These are phyloP conservation scores for Miichthys miiuy DNA, from an alignment of 2,797 vertebrate species.

Conservation along the genomic window DNA sequence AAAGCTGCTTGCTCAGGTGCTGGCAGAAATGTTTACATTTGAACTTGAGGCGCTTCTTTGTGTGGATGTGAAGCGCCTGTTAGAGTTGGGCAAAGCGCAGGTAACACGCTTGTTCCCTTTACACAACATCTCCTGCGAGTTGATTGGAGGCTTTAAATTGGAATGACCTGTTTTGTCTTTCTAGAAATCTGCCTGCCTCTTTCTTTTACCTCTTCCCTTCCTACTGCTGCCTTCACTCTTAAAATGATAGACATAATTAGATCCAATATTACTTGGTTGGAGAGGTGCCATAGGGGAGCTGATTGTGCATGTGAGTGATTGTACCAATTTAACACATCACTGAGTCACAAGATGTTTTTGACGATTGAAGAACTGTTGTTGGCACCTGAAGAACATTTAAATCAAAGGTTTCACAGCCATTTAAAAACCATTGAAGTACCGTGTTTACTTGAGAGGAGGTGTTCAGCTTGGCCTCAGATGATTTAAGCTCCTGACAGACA, in stretches of 20 bases:
- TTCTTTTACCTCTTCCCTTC: conserved; percentile 10
- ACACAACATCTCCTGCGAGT: conserved; percentile 28
- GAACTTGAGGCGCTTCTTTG: conserved; percentile 37
- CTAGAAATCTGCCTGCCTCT: conserved; percentile 47
- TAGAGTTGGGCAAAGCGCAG: conserved; percentile 24
- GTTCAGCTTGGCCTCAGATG: conserved; percentile 58
- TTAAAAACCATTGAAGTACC: conserved; percentile 57
- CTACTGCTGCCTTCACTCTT: conserved; percentile 34
- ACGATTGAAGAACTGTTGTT: conserved; percentile 54
- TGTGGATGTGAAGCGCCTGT: conserved; percentile 27
- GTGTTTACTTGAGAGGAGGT: conserved; percentile 62
- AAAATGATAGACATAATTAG: conserved; percentile 61
- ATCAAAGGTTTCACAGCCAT: conserved; percentile 53
- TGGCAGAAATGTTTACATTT: conserved; percentile 42
- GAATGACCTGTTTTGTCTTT: conserved; percentile 65
- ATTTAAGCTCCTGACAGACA: conserved; percentile 73
- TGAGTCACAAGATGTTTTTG: conserved; percentile 57
- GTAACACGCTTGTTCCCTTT: conserved; percentile 28
- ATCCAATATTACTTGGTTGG: conserved; percentile 49
- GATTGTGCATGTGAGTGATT: conserved; percentile 48
- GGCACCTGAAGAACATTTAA: conserved; percentile 48
- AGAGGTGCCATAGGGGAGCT: conserved; percentile 49
- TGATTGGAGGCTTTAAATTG: conserved; percentile 56
- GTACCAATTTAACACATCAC: conserved; percentile 66
- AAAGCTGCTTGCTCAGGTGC: conserved; percentile 43